Percentiles rank a stretch among this genome's conserved stretches.
Conservation (phyloP, 2,888 invertebrate species). For the Drosophila bunnanda region DNA sequence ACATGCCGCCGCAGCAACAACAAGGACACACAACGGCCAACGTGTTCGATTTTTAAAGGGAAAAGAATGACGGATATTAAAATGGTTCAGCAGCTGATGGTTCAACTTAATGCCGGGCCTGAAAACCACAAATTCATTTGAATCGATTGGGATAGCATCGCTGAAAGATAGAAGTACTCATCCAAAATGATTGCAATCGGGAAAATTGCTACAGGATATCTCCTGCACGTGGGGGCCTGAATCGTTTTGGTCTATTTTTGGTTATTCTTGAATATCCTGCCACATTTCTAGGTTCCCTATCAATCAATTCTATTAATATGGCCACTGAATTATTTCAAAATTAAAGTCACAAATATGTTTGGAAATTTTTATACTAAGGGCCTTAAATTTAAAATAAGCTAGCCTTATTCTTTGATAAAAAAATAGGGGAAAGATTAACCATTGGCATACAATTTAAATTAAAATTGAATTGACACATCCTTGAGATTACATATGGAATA, state of each 20-base stretch:
- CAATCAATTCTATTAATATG: neutral
- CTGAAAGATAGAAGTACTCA: slow-evolving; percentile 38
- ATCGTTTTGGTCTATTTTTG: neutral
- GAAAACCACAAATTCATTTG: slow-evolving; percentile 34
- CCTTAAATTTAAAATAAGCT: too few species aligned
- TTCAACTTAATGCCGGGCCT: slow-evolving; percentile 29
- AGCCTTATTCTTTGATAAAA: too few species aligned
- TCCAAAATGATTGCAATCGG: slow-evolving; percentile 27
- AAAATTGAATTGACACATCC: too few species aligned
- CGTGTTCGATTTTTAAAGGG: slow-evolving; percentile 39
- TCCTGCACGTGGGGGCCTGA: neutral
- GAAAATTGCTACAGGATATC: slow-evolving; percentile 20
- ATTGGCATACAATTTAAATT: too few species aligned
- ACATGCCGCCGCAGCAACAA: slow-evolving; percentile 35
- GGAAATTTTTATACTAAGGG: neutral
- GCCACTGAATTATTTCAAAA: neutral
- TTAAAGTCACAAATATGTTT: neutral
- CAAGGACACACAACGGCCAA: slow-evolving; percentile 4
- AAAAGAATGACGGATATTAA: slow-evolving; percentile 44
- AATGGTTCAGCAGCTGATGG: slow-evolving; percentile 24
- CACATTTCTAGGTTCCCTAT: neutral
- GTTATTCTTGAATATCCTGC: neutral
- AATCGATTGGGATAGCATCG: slow-evolving; percentile 20
- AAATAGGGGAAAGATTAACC: too few species aligned
- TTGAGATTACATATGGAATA: too few species aligned